Percentiles rank a stretch among this genome's conserved stretches.
Evolutionary conservation across 1,140 invertebrate genomes (phyloP).

Genomic region (Myzus persicae): DNA sequence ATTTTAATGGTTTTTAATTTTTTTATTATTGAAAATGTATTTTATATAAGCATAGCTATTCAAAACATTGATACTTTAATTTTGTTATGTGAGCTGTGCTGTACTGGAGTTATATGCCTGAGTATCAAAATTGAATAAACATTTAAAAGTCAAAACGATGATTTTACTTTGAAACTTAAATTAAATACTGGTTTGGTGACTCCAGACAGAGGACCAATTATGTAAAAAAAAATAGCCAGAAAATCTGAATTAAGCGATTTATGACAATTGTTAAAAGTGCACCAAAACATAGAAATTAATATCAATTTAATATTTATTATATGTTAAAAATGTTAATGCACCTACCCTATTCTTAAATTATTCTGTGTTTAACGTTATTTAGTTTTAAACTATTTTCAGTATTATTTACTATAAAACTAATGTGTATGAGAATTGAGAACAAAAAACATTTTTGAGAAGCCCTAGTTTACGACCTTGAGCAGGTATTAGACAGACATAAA

Average conservation of each 20-base stretch:
- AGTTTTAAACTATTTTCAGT: not conserved
- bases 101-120: not conserved
- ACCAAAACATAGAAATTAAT: not conserved
- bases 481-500: conserved; percentile 49
- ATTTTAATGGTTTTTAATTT: no score
- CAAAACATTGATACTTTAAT: not conserved
- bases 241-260: not conserved
- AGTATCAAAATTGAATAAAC: not conserved
- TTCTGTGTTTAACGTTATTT: no score
- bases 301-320: not conserved
- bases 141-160: not conserved
- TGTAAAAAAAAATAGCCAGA: not conserved
- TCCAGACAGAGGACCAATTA: not conserved
- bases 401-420: not conserved
- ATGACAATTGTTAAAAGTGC: not conserved
- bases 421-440: not conserved
- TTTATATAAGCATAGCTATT: not conserved
- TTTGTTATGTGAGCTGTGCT: not conserved
- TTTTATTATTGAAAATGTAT: not conserved
- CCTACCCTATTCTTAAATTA: not conserved
- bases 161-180: not conserved
- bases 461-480: conserved; percentile 43
- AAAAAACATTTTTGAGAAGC: conserved; percentile 34
- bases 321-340: not conserved
- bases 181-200: not conserved